A percentile compares a stretch with the other conserved stretches of the same genome.
phyloP scores from a whole-genome alignment of 2,888 invertebrate genomes.

The Frankliniella fusca region DNA sequence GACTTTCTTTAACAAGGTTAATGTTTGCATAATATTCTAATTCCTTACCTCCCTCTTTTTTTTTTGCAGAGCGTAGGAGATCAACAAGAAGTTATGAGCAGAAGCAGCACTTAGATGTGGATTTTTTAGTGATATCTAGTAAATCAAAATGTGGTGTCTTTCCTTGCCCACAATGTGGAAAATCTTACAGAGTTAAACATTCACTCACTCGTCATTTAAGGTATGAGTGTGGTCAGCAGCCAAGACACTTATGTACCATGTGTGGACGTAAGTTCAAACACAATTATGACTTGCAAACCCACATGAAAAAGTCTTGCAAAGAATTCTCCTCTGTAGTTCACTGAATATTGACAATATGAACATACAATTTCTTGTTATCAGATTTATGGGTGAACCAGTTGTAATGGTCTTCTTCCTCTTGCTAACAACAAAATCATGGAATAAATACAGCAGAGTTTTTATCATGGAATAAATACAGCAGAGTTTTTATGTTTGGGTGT shows the following conservation, averaged over 20 bases:
- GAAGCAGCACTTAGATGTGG: not conserved
- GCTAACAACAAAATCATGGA: not conserved
- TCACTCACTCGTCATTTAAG: conserved; percentile 45
- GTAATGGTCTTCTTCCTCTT: not conserved
- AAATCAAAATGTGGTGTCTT: not conserved
- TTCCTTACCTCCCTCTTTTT: not conserved
- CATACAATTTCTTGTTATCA: not conserved
- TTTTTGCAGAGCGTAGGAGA: not conserved
- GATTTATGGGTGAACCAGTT: not conserved
- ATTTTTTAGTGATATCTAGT: not conserved
- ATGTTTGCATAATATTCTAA: not conserved
- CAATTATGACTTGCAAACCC: conserved; percentile 35
- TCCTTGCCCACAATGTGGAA: conserved; percentile 48
- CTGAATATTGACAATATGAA: not conserved
- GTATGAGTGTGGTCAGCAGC: conserved; percentile 44
- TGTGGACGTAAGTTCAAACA: conserved; percentile 38
- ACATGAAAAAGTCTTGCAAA: conserved; percentile 8
- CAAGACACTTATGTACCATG: conserved; percentile 33
- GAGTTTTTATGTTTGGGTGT: not conserved
- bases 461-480: not conserved
- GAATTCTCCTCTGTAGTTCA: conserved; percentile 2
- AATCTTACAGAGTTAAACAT: conserved; percentile 48
- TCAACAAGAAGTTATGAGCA: not conserved
- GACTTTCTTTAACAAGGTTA: too few relatives aligned
- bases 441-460: not conserved